Conservation (phyloP, 1,140 invertebrate species). For the Aphelinus certus region DNA sequence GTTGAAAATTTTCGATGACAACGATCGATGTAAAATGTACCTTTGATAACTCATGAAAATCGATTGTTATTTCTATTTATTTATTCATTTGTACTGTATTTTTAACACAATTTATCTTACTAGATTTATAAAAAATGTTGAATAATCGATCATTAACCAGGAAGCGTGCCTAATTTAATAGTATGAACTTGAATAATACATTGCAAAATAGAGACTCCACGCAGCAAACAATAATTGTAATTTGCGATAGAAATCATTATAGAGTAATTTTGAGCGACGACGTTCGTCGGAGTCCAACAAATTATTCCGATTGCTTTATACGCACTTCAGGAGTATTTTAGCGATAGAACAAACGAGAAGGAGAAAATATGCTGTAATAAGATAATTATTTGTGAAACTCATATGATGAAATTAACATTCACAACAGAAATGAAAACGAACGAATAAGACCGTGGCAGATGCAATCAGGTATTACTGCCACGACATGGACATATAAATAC, state of each 20-base stretch:
- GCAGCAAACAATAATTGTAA: constrained; percentile 20
- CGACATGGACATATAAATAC: constrained; percentile 20
- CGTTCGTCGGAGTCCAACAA: constrained; percentile 10
- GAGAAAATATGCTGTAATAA: neutral
- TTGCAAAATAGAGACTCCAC: constrained; percentile 17
- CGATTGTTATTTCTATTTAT: neutral
- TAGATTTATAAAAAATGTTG: neutral
- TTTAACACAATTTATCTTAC: neutral
- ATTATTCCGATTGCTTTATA: constrained; percentile 19
- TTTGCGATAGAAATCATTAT: constrained; percentile 24
- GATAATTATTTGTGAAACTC: neutral
- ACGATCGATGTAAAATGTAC: constrained; percentile 30
- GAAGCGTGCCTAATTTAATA: constrained; percentile 5
- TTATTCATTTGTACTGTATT: neutral
- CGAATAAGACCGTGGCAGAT: constrained; percentile 11
- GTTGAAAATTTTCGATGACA: constrained; percentile 25
- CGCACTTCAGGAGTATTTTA: constrained; percentile 20
- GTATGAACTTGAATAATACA: neutral
- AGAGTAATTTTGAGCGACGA: constrained; percentile 21
- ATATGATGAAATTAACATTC: constrained; percentile 2
- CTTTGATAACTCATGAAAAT: constrained; percentile 20
- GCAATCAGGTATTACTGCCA: constrained; percentile 23
- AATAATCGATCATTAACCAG: neutral
- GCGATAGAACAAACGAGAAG: neutral
- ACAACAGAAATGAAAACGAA: neutral